Conservation (phyloP, 2,888 invertebrate genomes). For the Cephus sareptanus region DNA sequence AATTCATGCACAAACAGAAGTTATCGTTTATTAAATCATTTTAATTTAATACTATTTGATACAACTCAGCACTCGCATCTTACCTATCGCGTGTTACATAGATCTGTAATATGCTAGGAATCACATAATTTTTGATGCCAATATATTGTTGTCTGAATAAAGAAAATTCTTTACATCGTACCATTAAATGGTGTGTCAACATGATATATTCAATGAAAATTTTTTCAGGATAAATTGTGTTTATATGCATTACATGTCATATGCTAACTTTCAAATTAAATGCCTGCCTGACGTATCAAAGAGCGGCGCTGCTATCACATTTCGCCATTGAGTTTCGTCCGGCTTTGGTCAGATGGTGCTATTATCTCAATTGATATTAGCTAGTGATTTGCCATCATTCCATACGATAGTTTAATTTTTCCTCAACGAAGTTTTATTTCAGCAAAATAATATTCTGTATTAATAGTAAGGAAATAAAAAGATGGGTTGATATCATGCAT, state of each 20-base stretch:
- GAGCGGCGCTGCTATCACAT: not conserved
- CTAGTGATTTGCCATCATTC: not conserved
- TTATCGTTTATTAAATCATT: not conserved
- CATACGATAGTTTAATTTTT: not conserved
- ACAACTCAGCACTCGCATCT: not conserved
- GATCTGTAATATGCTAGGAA: not conserved
- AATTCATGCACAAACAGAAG: not conserved
- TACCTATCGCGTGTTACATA: not conserved
- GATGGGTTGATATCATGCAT: not conserved
- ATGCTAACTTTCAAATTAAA: not conserved
- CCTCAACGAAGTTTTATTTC: not conserved
- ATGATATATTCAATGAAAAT: not conserved
- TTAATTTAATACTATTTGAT: conserved; percentile 3
- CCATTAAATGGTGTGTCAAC: not conserved
- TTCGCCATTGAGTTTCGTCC: not conserved
- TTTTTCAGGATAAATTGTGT: not conserved
- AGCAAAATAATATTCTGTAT: not conserved
- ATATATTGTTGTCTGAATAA: conserved; percentile 31
- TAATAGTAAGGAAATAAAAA: not conserved
- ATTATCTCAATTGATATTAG: not conserved
- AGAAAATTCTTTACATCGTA: not conserved
- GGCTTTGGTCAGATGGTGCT: not conserved
- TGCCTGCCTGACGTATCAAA: not conserved
- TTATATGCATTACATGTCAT: not conserved
- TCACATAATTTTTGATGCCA: conserved; percentile 41